Evolutionary conservation across 2,888 invertebrate species (phyloP).

Genomic region (Noctuana brunneofusca): DNA sequence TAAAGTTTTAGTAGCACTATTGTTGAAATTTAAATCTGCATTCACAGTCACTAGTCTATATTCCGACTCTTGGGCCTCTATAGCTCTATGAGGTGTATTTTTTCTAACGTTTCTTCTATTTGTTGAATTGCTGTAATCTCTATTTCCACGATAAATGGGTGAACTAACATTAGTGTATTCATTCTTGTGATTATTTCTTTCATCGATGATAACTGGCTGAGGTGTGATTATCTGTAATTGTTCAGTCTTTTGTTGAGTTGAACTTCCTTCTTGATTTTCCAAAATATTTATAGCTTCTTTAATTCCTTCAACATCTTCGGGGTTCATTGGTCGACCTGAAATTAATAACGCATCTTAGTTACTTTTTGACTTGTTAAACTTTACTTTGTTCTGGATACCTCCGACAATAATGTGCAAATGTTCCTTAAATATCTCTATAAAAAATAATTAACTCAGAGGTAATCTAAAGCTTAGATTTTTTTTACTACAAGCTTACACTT

Average conservation of each 20-base stretch:
- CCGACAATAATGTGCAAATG: too few relatives aligned
- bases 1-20: slow-evolving; percentile 30
- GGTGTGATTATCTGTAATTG: slow-evolving; percentile 65
- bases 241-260: slow-evolving; percentile 44
- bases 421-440: too few relatives aligned
- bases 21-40: slow-evolving; percentile 58
- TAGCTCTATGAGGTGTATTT: slow-evolving; percentile 42
- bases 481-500: too few relatives aligned
- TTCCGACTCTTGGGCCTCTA: slow-evolving; percentile 49
- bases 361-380: too few relatives aligned
- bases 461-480: neutral
- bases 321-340: slow-evolving; percentile 62
- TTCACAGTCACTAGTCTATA: slow-evolving; percentile 57
- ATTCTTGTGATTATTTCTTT: slow-evolving; percentile 58
- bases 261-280: slow-evolving; percentile 62
- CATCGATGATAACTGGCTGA: slow-evolving; percentile 59
- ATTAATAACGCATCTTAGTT: neutral
- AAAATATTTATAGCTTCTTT: slow-evolving; percentile 75
- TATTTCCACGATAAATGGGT: slow-evolving; percentile 68
- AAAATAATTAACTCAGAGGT: too few relatives aligned
- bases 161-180: slow-evolving; percentile 52
- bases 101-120: slow-evolving; percentile 45
- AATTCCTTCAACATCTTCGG: slow-evolving; percentile 69
- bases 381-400: too few relatives aligned
- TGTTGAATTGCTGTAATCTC: slow-evolving; percentile 54